Percentiles rank a stretch among this genome's conserved stretches.
Evolutionary conservation across 2,888 invertebrate species (phyloP).

Genomic region (Smittia sp.): DNA sequence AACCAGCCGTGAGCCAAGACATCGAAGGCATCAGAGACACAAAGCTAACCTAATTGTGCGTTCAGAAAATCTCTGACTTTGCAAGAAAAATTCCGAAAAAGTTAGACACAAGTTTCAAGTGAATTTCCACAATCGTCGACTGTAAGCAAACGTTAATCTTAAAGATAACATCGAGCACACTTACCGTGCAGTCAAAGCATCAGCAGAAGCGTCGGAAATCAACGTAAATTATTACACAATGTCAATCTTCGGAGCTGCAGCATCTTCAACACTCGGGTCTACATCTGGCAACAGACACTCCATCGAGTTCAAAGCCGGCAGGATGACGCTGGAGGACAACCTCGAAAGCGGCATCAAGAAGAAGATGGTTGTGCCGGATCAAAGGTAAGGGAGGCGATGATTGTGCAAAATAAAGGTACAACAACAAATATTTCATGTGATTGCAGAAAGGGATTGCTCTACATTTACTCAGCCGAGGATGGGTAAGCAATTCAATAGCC

Average conservation of each 20-base stretch:
- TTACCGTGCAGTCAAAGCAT: too few species aligned
- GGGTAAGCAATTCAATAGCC: constrained; percentile 56
- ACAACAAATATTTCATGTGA: not conserved
- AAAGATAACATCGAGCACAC: too few species aligned
- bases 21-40: too few species aligned
- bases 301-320: constrained; percentile 93
- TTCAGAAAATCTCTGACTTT: too few species aligned
- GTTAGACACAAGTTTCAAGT: too few species aligned
- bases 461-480: constrained; percentile 95
- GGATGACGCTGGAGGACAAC: constrained; percentile 78
- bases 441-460: constrained; percentile 83
- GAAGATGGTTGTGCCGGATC: constrained; percentile 91
- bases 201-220: too few species aligned
- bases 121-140: too few species aligned
- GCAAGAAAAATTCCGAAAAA: too few species aligned
- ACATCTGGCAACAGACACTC: constrained; percentile 84
- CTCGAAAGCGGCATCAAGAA: constrained; percentile 52
- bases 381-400: constrained; percentile 47
- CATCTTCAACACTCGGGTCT: constrained; percentile 65
- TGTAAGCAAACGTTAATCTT: too few species aligned
- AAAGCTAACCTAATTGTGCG: too few species aligned
- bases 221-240: too few species aligned
- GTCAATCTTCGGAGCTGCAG: constrained; percentile 53
- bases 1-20: too few species aligned
- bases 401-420: not conserved